Base-by-base conservation (phyloP, 2,888 invertebrate species). In the Leptinotarsa rubiginosa region DNA sequence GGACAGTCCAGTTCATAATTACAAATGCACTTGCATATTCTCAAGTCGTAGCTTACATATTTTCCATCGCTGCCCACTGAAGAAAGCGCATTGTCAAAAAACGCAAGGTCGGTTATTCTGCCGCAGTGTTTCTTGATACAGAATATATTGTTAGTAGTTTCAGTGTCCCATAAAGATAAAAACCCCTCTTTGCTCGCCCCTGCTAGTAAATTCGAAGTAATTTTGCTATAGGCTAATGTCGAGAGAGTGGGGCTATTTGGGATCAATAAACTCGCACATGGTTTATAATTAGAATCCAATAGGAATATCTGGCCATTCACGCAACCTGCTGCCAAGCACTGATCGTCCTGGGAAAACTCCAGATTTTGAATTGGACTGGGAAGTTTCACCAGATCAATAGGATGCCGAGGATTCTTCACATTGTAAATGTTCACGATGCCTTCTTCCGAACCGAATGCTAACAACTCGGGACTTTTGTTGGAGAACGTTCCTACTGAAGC, bases 401-500 rank as follows among this genome's bases (percentile, higher is more conserved):
- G 75, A 31, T 52, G 69, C 7, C 56, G 52, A 16, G 69, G 62
- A n/a, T 56, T 81, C 54, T 75, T 76, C 70, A 82, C 69, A 71
- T 86, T 83, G 74, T 84, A 85, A 50, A 83, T 64, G 49, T 81
- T 76, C 7, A 86, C 79, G 10, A 79, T 79, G 2, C 86, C 85
- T 47, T 79, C 77, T 12, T 77, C 79, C 12, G 80, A 81, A 5
- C 85, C 85, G 22, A 86, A 79, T 3, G 82, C 83, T 15, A 85
- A 68, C 15, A 78, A 64, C 22, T 78, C 75, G 31, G 81, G 80
- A 54, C 78, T 75, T 3, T 75, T 80, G 64, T 79, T 84, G 0
- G 85, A 82, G 75, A 83, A 85, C 0, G 78, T 76, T 18, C 79
- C 82, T 16, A 81, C 77, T 52, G 79, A 79, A 16, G 79, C 80